phyloP scores from a whole-genome alignment of 2,888 invertebrate species.

The Sminthurides aquaticus region DNA sequence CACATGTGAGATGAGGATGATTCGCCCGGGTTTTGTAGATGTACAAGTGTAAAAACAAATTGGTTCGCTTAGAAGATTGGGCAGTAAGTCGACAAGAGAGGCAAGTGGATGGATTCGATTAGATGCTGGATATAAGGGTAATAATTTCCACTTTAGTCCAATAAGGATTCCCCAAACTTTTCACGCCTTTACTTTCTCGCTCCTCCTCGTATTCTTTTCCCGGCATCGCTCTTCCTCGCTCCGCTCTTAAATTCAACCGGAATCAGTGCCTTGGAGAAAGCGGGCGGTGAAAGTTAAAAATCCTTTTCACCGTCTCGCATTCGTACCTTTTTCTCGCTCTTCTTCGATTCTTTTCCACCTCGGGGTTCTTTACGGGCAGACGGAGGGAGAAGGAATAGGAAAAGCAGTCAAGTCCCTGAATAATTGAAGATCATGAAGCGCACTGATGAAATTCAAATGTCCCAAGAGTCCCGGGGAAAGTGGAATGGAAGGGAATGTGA shows the following conservation, averaged over 20 bases:
- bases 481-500: conserved; percentile 10
- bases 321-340: too few relatives aligned
- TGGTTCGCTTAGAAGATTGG: conserved; percentile 27
- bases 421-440: conserved; percentile 44
- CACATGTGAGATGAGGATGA: too few relatives aligned
- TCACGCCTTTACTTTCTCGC: background rate
- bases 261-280: background rate
- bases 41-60: conserved; percentile 21
- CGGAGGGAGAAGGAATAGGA: background rate
- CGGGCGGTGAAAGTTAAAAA: background rate
- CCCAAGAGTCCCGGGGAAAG: conserved; percentile 32
- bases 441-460: conserved; percentile 44
- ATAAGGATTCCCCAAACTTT: background rate
- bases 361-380: too few relatives aligned
- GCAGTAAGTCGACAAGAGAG: conserved; percentile 27
- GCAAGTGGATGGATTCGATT: conserved; percentile 27
- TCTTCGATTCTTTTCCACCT: too few relatives aligned
- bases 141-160: conserved; percentile 12
- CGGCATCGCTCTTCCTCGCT: too few relatives aligned
- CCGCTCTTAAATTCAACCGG: background rate
- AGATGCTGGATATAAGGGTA: conserved; percentile 26
- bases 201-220: background rate
- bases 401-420: conserved; percentile 34
- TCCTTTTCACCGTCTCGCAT: too few relatives aligned
- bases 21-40: conserved; percentile 1